Conservation (phyloP, 2,113 vertebrate genomes). For the Paradoxurus hermaphroditus region DNA sequence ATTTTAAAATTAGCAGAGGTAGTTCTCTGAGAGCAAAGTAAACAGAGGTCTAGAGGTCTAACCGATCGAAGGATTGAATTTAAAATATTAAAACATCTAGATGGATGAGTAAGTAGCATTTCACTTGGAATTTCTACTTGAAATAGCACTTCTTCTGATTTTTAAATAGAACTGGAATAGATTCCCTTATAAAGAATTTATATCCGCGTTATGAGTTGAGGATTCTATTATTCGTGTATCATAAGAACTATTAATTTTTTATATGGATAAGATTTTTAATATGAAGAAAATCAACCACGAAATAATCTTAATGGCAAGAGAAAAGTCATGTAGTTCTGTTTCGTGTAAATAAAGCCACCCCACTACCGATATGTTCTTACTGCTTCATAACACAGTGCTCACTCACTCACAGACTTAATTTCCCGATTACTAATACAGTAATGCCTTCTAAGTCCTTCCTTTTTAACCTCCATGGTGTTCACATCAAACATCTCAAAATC, state of each 20-base stretch:
- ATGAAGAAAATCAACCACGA: background rate
- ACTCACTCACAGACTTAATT: background rate
- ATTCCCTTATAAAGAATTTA: background rate
- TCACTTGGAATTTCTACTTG: slow-evolving; percentile 3
- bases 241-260: slow-evolving; percentile 15
- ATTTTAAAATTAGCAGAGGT: background rate
- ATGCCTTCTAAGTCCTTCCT: background rate
- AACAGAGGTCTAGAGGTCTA: background rate
- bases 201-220: background rate
- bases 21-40: slow-evolving; percentile 27
- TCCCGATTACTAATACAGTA: background rate
- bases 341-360: background rate
- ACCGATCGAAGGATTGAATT: slow-evolving; percentile 21
- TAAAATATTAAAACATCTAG: slow-evolving; percentile 30
- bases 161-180: background rate
- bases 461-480: background rate
- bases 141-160: background rate
- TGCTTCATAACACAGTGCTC: background rate
- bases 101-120: background rate
- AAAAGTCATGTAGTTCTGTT: background rate
- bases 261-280: background rate
- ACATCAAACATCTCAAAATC: slow-evolving; percentile 1
- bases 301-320: background rate
- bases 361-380: background rate
- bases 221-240: background rate